phyloP scores from a whole-genome alignment of 2,113 vertebrate species.

The Calyptomena viridis region DNA sequence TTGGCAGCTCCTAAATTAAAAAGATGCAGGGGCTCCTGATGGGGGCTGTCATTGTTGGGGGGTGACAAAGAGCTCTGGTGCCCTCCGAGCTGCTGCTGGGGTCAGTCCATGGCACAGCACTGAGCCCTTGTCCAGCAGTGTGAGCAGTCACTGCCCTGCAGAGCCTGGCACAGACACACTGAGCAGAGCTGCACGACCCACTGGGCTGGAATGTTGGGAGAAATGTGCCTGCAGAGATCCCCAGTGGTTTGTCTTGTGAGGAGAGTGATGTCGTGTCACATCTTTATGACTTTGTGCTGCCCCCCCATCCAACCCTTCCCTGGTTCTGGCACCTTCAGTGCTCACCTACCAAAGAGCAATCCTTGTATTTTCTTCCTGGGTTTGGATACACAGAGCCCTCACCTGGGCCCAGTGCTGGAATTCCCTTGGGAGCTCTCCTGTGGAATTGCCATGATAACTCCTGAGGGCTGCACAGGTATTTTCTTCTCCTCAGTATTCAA shows the following conservation, averaged over 20 bases:
- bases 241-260: not conserved
- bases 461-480: not conserved
- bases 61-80: not conserved
- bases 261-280: not conserved
- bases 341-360: not conserved
- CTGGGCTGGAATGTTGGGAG: not conserved
- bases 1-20: constrained; percentile 1
- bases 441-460: not conserved
- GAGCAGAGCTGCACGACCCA: not conserved
- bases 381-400: not conserved
- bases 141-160: not conserved
- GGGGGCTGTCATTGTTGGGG: not conserved
- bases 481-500: not conserved
- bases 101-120: not conserved
- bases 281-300: not conserved
- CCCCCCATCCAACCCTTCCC: fast-evolving
- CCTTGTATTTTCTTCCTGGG: not conserved
- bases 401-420: not conserved
- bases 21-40: not conserved
- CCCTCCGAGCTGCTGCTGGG: not conserved
- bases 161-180: too few relatives aligned
- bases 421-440: not conserved
- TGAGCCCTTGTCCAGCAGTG: not conserved
- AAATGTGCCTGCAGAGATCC: not conserved
- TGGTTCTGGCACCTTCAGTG: not conserved